Base-by-base conservation (phyloP, 2,797 vertebrate species). In the Phrynocephalus forsythii region DNA sequence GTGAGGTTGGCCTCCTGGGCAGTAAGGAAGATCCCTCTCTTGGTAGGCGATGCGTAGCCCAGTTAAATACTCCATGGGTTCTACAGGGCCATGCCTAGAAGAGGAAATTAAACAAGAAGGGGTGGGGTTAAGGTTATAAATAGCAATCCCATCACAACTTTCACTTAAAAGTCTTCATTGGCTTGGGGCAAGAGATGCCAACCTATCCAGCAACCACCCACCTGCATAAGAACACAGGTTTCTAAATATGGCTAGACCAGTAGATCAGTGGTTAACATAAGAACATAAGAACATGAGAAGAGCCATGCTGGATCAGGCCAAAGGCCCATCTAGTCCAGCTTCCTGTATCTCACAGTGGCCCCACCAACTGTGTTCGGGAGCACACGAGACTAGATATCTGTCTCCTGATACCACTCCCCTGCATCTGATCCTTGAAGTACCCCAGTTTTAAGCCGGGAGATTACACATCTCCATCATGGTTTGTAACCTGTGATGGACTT, bases 51-150 rank as follows among this genome's bases (percentile, higher is more conserved):
- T 93, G 94, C 97, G 98, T 7, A 97, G 96, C 67, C 97, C 97
- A 33, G 96, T 95, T 81, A 98, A 96, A 88, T 98, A 98, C 67
- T 99, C 98, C 6, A 95, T 89, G 18, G 97, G 96, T 84, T 98
- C 98, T 90, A 96, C 85, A 0, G 97, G 97, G 86, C 97, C 98
- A 85, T 97, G 97, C 95, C 99, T 99, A 95, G 86, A 72, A 88
- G 79, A 88, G 93, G 87, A 22, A 92, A 93, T n/a, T 92, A 22
- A 44, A 5, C 3, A 5, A 95, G 80, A 95, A 77, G 89, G 85
- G 87, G 6, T 2, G 92, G 71, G 87, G 85, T 86, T 82, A 95
- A 8, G 11, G 91, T 81, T 94, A 44, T 94, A 91, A 94, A 76
- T 33, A 50, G 88, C 68, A 88, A 82, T 72, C 38, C 16, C 73